Evolutionary conservation across 1,140 invertebrate species (phyloP).

Genomic region (Zaprionus kolodkinae): DNA sequence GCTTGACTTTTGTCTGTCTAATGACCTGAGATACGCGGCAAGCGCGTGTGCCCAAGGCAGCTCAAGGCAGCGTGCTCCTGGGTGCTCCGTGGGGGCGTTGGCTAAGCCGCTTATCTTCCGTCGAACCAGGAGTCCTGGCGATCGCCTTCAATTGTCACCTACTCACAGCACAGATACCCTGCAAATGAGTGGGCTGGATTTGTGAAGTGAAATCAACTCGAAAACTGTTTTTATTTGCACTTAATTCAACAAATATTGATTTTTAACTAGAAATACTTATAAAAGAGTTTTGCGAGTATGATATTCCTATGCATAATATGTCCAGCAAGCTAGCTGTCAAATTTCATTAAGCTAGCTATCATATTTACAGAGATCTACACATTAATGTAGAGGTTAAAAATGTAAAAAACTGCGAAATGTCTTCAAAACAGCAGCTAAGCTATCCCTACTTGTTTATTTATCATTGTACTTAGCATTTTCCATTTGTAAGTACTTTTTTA

Average conservation of each 20-base stretch:
- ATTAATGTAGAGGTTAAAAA: background rate
- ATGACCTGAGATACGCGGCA: constrained; percentile 29
- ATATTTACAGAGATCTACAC: background rate
- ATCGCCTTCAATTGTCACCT: constrained; percentile 24
- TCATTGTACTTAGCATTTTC: too few species aligned
- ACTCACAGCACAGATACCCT: constrained; percentile 8
- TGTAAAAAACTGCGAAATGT: too few species aligned
- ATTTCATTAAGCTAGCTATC: background rate
- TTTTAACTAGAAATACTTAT: too few species aligned
- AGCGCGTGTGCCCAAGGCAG: constrained; percentile 3
- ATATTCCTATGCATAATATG: too few species aligned
- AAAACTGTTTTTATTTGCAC: too few species aligned
- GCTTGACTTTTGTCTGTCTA: constrained; percentile 24
- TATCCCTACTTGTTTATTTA: background rate
- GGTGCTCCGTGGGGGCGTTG: too few species aligned
- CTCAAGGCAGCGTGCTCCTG: too few species aligned
- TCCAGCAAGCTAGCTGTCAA: too few species aligned
- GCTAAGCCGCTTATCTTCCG: constrained; percentile 33
- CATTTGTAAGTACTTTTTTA: background rate
- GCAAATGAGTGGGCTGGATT: background rate
- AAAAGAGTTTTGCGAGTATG: too few species aligned
- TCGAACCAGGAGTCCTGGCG: background rate
- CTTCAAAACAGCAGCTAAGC: too few species aligned
- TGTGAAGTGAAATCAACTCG: too few species aligned
- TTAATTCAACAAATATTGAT: too few species aligned